Percentiles rank a stretch among this genome's conserved stretches.
These are phyloP conservation scores for Phortica variegata DNA, from an alignment of 1,140 invertebrate genomes.

Conservation along the genomic window DNA sequence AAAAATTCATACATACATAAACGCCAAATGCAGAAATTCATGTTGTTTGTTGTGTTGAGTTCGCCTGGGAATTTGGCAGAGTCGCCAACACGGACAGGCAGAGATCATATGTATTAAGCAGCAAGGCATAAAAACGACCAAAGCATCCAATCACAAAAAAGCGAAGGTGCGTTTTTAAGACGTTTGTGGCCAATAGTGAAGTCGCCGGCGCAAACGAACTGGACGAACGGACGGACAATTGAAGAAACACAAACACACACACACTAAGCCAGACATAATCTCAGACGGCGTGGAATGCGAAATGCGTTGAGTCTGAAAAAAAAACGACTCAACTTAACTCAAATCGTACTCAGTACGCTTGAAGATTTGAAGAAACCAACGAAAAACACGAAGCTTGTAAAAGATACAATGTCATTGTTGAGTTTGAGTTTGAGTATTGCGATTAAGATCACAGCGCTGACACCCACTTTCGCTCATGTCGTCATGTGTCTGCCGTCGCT, in stretches of 20 bases:
- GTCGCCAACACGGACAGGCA: conserved; percentile 6
- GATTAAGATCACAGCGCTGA: conserved; percentile 27
- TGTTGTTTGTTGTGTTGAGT: not conserved
- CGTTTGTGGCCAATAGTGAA: too few relatives aligned
- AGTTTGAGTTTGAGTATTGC: too few relatives aligned
- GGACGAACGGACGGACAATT: too few relatives aligned
- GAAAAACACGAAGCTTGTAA: not conserved
- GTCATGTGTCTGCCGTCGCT: not conserved
- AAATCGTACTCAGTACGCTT: not conserved
- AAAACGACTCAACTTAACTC: not conserved
- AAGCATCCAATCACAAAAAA: conserved; percentile 45
- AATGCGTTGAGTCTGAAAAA: not conserved
- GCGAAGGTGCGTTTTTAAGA: too few relatives aligned
- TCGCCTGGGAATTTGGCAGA: conserved; percentile 39
- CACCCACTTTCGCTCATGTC: not conserved
- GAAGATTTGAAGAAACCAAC: conserved; percentile 10
- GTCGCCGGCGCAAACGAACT: too few relatives aligned
- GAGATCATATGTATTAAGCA: conserved; percentile 10
- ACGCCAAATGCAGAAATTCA: conserved; percentile 27
- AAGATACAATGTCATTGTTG: too few relatives aligned
- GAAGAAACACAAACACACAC: conserved; percentile 1
- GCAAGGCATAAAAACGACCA: conserved; percentile 42
- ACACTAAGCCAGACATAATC: conserved; percentile 36
- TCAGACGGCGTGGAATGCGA: conserved; percentile 40
- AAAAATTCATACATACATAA: conserved; percentile 11